Percentiles rank a stretch among this genome's conserved stretches.
These are phyloP conservation scores for Pantala flavescens DNA, from an alignment of 1,140 invertebrate genomes.

Conservation along the genomic window DNA sequence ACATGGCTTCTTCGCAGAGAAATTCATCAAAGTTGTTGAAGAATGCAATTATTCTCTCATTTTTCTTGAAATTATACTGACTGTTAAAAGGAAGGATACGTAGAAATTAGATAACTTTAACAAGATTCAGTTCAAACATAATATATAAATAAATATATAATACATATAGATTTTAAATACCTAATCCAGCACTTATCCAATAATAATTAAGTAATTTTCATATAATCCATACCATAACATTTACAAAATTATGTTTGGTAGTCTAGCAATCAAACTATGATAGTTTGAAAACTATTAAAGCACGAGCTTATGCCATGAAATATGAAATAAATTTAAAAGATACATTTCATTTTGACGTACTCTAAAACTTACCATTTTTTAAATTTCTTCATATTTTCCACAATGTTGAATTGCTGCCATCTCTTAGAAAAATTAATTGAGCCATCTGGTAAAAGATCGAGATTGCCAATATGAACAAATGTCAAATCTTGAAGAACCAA, in stretches of 20 bases:
- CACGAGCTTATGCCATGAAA: too few species aligned
- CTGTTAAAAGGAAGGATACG: constrained; percentile 37
- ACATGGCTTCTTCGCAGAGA: constrained; percentile 91
- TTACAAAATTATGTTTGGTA: too few species aligned
- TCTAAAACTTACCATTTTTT: constrained; percentile 68
- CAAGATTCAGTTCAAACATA: too few species aligned
- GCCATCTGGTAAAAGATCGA: constrained; percentile 73
- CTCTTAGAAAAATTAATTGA: constrained; percentile 94
- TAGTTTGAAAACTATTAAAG: too few species aligned
- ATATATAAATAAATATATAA: constrained; percentile 15
- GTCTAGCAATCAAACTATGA: too few species aligned
- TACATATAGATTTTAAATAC: constrained; percentile 16
- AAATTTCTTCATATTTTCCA: constrained; percentile 95
- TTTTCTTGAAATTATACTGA: constrained; percentile 77
- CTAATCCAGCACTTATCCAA: constrained; percentile 8
- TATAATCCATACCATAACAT: too few species aligned
- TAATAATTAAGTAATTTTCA: too few species aligned
- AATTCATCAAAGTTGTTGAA: constrained; percentile 96
- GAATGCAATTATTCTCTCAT: constrained; percentile 86
- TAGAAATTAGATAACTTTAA: neutral
- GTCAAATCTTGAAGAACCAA: constrained; percentile 97
- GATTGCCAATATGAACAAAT: constrained; percentile 96
- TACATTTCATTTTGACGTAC: too few species aligned
- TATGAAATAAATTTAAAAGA: too few species aligned
- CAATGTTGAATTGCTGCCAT: constrained; percentile 96